A percentile compares a stretch with the other conserved stretches of the same genome.
These are phyloP conservation scores for Onychostruthus taczanowskii DNA, from an alignment of 2,113 vertebrate genomes.

Conservation along the genomic window DNA sequence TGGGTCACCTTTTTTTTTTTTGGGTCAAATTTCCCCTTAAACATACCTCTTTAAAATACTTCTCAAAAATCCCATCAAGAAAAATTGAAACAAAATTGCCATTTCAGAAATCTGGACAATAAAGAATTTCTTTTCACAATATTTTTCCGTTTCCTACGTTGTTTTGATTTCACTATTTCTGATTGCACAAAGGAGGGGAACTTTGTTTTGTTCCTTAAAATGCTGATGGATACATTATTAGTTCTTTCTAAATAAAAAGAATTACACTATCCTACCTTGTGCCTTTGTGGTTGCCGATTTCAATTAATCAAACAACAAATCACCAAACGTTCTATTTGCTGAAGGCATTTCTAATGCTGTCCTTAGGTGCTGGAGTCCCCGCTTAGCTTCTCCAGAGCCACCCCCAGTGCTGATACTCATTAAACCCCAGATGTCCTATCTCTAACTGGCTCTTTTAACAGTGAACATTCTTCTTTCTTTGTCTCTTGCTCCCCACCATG, in stretches of 20 bases:
- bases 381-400: neutral
- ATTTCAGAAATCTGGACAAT: neutral
- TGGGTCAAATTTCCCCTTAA: neutral
- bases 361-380: neutral
- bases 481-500: neutral
- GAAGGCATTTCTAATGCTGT: neutral
- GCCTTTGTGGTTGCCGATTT: neutral
- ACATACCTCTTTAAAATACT: neutral
- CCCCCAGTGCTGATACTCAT: neutral
- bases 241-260: neutral
- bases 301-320: neutral
- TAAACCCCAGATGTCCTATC: neutral
- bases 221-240: neutral
- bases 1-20: neutral
- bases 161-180: neutral
- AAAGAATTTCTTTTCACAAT: neutral
- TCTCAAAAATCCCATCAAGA: neutral
- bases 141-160: neutral
- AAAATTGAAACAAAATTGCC: neutral
- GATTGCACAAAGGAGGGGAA: neutral
- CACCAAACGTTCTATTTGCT: fast-evolving
- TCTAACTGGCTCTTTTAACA: neutral
- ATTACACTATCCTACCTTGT: neutral
- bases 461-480: neutral
- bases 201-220: neutral